These are phyloP conservation scores for Tetragonisca angustula DNA, from an alignment of 2,888 invertebrate species.

Conservation along the genomic window DNA sequence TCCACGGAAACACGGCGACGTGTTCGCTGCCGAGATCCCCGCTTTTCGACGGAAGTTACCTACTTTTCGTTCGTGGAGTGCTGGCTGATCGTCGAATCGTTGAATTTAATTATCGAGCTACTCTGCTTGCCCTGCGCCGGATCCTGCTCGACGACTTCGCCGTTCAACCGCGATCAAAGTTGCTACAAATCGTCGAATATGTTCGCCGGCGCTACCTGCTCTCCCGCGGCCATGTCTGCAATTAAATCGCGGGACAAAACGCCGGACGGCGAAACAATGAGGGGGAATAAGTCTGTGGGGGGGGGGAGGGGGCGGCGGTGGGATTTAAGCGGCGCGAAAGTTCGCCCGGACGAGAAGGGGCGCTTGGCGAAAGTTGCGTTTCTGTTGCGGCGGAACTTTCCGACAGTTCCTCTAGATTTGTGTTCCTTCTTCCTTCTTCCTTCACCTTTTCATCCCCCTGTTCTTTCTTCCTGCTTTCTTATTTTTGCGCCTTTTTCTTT, in stretches of 20 bases:
- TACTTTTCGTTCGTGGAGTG: not conserved
- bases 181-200: slow-evolving; percentile 57
- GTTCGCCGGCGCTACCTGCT: slow-evolving; percentile 13
- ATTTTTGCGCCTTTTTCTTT: not conserved
- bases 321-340: slow-evolving; percentile 61
- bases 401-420: slow-evolving; percentile 6
- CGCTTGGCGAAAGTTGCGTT: slow-evolving; percentile 37
- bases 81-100: slow-evolving; percentile 58
- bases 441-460: not conserved
- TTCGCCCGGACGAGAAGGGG: slow-evolving; percentile 16
- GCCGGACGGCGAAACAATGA: slow-evolving; percentile 50
- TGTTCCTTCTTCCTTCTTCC: not conserved
- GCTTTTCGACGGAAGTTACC: slow-evolving; percentile 20
- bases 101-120: slow-evolving; percentile 72
- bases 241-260: slow-evolving; percentile 61
- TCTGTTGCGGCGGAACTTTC: slow-evolving; percentile 35
- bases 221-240: slow-evolving; percentile 10
- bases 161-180: slow-evolving; percentile 56
- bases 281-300: slow-evolving; percentile 59
- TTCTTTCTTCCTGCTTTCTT: not conserved
- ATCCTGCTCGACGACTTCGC: slow-evolving; percentile 27
- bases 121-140: not conserved
- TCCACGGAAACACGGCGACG: slow-evolving; percentile 19
- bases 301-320: not conserved
- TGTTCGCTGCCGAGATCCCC: not conserved